These are phyloP conservation scores for Melanerpes formicivorus DNA, from an alignment of 2,113 vertebrate genomes.

Conservation along the genomic window DNA sequence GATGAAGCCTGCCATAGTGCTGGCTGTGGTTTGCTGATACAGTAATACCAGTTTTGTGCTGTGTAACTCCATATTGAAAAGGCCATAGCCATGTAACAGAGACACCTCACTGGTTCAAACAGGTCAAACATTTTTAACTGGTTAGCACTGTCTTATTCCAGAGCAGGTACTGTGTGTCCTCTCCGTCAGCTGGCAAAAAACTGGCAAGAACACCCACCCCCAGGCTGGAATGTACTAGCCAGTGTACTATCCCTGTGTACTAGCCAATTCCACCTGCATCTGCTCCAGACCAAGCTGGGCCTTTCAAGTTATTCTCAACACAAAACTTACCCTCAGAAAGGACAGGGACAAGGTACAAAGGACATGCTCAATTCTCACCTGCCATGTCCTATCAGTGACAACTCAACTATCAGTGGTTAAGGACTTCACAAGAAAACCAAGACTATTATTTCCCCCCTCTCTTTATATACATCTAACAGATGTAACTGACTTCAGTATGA, in stretches of 20 bases:
- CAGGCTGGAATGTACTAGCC: background rate
- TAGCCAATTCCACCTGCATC: background rate
- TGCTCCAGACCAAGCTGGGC: background rate
- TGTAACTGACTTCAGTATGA: background rate
- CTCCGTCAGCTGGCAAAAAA: background rate
- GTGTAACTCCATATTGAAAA: background rate
- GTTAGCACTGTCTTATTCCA: background rate
- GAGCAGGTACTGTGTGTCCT: background rate
- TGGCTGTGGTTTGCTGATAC: background rate
- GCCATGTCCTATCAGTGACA: background rate
- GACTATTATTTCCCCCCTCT: background rate
- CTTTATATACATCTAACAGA: background rate
- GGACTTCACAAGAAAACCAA: background rate
- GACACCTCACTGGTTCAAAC: background rate
- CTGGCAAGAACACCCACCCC: background rate
- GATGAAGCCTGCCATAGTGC: background rate
- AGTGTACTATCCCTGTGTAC: fast-evolving
- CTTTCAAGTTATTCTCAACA: background rate
- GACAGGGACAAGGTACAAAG: background rate
- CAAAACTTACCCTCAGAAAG: background rate
- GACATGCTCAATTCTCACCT: background rate
- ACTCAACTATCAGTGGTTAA: background rate
- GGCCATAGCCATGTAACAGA: background rate
- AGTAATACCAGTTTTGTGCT: background rate
- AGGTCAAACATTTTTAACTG: background rate